Evolutionary conservation across 2,113 vertebrate species (phyloP), one percentile per base, ranked within the genome.

Genomic region (Centropus unirufus): DNA sequence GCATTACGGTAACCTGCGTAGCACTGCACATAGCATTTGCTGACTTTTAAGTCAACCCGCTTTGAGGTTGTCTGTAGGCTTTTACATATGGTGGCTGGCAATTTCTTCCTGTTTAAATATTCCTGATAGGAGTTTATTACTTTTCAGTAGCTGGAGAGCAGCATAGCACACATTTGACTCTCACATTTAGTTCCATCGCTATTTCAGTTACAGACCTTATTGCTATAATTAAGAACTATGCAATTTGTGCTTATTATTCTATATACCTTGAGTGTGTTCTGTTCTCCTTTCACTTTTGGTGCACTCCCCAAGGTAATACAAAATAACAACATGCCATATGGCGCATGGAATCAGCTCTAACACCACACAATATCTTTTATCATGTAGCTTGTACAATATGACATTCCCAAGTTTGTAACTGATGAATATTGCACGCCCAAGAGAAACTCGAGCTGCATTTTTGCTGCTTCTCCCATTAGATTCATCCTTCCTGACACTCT

Each of bases 161-260:
- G 54, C 24, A 11, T 3, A 64, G 32, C 30, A 30, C 46, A 36
- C 36, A 64, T 90, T 85, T 3, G 20, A 52, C 40, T 85, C 75
- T 68, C 5, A 1, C 79, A 52, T 84, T 95, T 92, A 83, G 58
- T 92, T 92, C 78, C 55, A 49, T 46, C 51, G 85, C 57, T 5
- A 8, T 90, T 82, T 83, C 63, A 93, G 52, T 97, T 81, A 81
- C 23, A 91, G 77, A 87, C 55, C 78, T 86, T 87, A 89, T 55
- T 97, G 90, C 83, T 82, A 84, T 61, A 95, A 97, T 94, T 85
- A 97, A 96, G 90, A 97, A 87, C 59, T 87, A 91, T 40, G 83
- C 72, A 92, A 83, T 82, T 79, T 90, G 51, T 88, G 67, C 78
- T 93, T 57, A 76, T 89, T 95, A 93, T 97, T 97, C 89, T 77